These are phyloP conservation scores for Sebastes kiyomatsui DNA, from an alignment of 2,797 vertebrate genomes.

Conservation along the genomic window DNA sequence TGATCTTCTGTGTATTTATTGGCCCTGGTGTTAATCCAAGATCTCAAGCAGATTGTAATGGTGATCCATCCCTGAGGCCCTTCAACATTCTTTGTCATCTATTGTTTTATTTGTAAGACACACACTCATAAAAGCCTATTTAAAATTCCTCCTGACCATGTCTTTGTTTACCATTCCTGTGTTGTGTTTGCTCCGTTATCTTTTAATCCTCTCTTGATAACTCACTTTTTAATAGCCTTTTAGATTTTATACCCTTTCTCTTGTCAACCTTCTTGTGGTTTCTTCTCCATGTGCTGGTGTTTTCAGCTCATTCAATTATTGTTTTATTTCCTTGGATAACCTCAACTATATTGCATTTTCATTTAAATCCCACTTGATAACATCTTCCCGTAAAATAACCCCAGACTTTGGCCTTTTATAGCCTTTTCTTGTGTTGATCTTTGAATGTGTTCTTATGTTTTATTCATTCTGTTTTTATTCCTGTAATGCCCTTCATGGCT, in stretches of 20 bases:
- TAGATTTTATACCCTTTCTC: constrained; percentile 12
- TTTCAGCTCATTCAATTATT: constrained; percentile 8
- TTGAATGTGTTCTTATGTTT: constrained; percentile 3
- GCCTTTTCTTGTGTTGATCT: not conserved
- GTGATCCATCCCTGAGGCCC: not conserved
- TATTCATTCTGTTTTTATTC: constrained; percentile 1
- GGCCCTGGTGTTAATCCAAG: not conserved
- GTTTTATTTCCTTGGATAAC: constrained; percentile 12
- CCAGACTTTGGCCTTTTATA: not conserved
- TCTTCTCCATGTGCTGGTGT: not conserved
- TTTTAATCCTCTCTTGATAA: constrained; percentile 26
- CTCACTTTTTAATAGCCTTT: constrained; percentile 20
- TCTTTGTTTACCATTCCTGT: not conserved
- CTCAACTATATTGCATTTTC: constrained; percentile 1
- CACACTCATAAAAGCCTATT: not conserved
- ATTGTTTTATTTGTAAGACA: not conserved
- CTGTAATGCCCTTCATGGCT: constrained; percentile 4
- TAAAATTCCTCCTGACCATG: not conserved
- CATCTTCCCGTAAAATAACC: not conserved
- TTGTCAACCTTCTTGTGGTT: not conserved
- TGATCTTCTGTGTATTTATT: not conserved
- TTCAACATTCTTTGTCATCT: not conserved
- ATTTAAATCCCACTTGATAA: constrained; percentile 3
- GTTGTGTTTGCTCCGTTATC: not conserved
- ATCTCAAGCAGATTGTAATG: not conserved